Conservation (phyloP, 2,888 invertebrate species). For the Tricholauxania praeusta region DNA sequence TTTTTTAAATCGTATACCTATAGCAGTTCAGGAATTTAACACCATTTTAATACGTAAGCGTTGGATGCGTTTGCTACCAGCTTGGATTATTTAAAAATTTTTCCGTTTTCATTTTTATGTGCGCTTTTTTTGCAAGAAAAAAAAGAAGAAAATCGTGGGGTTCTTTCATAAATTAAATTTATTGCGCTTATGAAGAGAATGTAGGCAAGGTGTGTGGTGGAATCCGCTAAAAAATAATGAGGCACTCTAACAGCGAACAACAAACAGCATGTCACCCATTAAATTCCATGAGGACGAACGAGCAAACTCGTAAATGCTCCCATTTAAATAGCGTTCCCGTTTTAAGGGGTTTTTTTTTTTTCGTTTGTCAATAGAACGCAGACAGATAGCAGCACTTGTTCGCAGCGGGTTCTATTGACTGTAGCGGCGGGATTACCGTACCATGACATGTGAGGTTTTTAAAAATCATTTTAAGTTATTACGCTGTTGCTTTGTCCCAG, state of each 20-base stretch:
- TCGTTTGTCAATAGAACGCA: neutral
- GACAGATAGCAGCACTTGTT: neutral
- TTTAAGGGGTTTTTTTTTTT: neutral
- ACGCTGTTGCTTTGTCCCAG: no score
- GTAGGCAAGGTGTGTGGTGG: neutral
- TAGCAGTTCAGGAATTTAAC: no score
- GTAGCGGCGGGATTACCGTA: no score
- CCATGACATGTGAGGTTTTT: neutral
- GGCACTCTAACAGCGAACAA: slow-evolving; percentile 11
- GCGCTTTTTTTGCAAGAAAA: slow-evolving; percentile 4
- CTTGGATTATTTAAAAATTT: slow-evolving; percentile 12
- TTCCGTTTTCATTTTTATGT: neutral
- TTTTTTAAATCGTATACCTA: no score
- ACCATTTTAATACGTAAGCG: no score
- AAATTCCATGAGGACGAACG: neutral
- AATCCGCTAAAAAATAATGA: slow-evolving; percentile 22
- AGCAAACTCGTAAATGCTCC: neutral
- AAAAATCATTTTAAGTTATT: slow-evolving; percentile 5
- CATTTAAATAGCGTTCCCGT: neutral
- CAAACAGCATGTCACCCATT: neutral
- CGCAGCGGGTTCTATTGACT: no score
- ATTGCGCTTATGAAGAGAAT: neutral
- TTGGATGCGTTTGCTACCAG: no score
- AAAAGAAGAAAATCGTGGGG: neutral
- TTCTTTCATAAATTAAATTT: slow-evolving; percentile 3